A percentile compares a stretch with the other conserved stretches of the same genome.
Evolutionary conservation across 1,140 invertebrate genomes (phyloP).

Genomic region (Cyrtorhinus lividipennis): DNA sequence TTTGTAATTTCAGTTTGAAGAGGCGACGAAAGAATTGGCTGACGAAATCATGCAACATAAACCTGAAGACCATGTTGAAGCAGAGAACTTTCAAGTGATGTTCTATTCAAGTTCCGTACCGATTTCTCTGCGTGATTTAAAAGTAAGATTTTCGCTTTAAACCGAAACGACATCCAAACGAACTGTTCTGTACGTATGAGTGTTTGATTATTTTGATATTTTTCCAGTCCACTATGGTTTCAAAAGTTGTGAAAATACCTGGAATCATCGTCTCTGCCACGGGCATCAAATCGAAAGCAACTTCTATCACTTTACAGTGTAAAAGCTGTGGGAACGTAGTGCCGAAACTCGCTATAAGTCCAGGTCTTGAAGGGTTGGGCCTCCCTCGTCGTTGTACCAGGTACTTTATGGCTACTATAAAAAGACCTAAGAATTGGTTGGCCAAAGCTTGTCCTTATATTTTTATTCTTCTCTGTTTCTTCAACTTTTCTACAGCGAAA

Average conservation of each 20-base stretch:
- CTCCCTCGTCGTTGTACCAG: constrained; percentile 88
- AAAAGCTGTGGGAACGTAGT: constrained; percentile 81
- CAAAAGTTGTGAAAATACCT: constrained; percentile 83
- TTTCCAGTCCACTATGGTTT: constrained; percentile 81
- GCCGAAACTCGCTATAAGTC: constrained; percentile 77
- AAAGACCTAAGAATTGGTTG: too few relatives aligned
- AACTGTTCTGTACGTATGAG: too few relatives aligned
- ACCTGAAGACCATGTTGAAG: constrained; percentile 73
- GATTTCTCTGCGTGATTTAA: constrained; percentile 65
- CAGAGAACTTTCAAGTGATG: constrained; percentile 90
- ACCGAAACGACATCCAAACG: constrained; percentile 24
- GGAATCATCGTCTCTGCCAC: constrained; percentile 93
- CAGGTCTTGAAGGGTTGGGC: constrained; percentile 93
- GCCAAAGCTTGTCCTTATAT: too few relatives aligned
- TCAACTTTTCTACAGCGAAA: constrained; percentile 48
- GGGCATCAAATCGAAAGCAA: constrained; percentile 88
- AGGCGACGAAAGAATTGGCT: constrained; percentile 91
- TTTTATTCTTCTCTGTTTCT: constrained; percentile 29
- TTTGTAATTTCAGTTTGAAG: constrained; percentile 56
- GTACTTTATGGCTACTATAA: too few relatives aligned
- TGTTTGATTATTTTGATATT: too few relatives aligned
- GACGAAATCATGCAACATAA: constrained; percentile 91
- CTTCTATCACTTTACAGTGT: constrained; percentile 89
- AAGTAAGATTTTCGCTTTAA: constrained; percentile 52
- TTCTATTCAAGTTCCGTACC: constrained; percentile 74